Evolutionary conservation across 2,797 vertebrate genomes (phyloP), one percentile per base, ranked within the genome.

Genomic region (Hippopotamyrus pictus): DNA sequence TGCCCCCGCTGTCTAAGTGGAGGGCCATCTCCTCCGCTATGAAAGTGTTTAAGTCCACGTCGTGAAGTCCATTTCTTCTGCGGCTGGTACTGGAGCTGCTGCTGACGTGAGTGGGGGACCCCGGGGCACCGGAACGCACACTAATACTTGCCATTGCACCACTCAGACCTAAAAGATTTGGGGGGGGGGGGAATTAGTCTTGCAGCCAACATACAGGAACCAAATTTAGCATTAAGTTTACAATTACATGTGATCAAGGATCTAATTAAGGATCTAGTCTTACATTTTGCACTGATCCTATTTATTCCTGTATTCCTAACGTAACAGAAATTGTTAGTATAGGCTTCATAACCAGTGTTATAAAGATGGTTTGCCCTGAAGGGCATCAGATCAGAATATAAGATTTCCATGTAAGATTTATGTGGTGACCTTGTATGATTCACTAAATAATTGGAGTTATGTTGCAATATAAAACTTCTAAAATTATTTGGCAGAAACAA

Each of bases 21-120:
- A 99, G 98, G 91, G 98, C 98, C 98, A 99, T 99, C 96, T 99
- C 98, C 96, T 99, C 98, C 65, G 98, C 98, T 91, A 99, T 99
- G 96, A 99, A 99, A 96, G 98, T 99, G 97, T 99, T 99, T 95
- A 99, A 97, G 96, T 99, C 98, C 93, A 99, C 97, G 90, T 99
- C 98, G 91, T 99, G 98, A 89, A 99, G 98, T 95, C 98, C 98
- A 89, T 99, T 99, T 96, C 98, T 97, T 94, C 98, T 98, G 90
- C 98, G 98, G 94, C 97, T 95, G 92, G 97, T 96, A 92, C 97
- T 97, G 54, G 98, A 97, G 94, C 96, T 95, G 90, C 97, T 95
- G 93, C 97, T 97, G 94, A 97, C 98, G 91, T 99, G 98, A 90
- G 98, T 99, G 83, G 98, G 98, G 41, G 98, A 99, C 92, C 98